Evolutionary conservation across 2,888 invertebrate species (phyloP).

Genomic region (Pyrgus malvae): DNA sequence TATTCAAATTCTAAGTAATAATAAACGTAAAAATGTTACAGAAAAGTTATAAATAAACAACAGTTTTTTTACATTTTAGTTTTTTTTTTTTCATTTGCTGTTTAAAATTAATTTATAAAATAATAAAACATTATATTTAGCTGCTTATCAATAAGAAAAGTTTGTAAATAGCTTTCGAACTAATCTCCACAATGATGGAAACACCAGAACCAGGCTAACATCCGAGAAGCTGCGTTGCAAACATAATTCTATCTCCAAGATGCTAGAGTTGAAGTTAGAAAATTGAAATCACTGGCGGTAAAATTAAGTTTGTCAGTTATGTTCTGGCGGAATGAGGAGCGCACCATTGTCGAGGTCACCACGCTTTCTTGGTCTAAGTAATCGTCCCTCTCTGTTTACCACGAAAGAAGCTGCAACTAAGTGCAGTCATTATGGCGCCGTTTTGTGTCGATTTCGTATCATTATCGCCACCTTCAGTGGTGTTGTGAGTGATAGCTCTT

Average conservation of each 20-base stretch:
- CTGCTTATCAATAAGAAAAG: no score
- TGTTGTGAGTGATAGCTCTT: background rate
- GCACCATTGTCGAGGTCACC: constrained; percentile 46
- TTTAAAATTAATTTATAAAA: no score
- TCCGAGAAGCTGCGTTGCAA: background rate
- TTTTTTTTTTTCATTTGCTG: no score
- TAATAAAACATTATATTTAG: no score
- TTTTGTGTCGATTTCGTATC: constrained; percentile 36
- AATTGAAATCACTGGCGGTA: constrained; percentile 20
- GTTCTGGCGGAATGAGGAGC: constrained; percentile 27
- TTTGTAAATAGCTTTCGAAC: background rate
- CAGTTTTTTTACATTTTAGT: no score
- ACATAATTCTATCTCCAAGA: background rate
- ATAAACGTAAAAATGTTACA: no score
- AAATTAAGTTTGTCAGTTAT: constrained; percentile 21
- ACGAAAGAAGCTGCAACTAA: constrained; percentile 40
- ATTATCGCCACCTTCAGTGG: constrained; percentile 20
- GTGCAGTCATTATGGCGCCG: constrained; percentile 41
- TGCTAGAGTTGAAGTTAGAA: background rate
- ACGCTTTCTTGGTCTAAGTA: constrained; percentile 55
- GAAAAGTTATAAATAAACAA: no score
- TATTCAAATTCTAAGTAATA: no score
- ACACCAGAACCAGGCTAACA: background rate
- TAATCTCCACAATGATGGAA: background rate
- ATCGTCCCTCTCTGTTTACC: constrained; percentile 39